These are phyloP conservation scores for Muscicapa comitata DNA, from an alignment of 2,797 vertebrate species.

Conservation along the genomic window DNA sequence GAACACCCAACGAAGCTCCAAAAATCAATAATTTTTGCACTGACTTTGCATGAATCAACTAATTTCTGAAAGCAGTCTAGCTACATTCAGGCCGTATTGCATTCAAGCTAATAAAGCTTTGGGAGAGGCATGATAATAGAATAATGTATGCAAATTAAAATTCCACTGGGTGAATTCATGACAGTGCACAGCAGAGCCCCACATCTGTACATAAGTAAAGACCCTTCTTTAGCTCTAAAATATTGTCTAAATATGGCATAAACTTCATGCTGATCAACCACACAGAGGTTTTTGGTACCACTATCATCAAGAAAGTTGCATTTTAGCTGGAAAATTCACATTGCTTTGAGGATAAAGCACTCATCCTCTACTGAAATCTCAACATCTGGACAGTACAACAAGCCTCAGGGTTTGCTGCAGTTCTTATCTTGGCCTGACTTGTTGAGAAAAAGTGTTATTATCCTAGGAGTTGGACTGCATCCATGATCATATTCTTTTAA, in stretches of 20 bases:
- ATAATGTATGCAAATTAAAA: not conserved
- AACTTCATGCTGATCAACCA: not conserved
- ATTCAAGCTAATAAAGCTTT: not conserved
- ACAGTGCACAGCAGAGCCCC: not conserved
- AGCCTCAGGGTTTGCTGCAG: not conserved
- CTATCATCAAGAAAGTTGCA: not conserved
- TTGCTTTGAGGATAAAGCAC: not conserved
- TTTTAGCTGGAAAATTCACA: not conserved
- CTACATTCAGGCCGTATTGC: not conserved
- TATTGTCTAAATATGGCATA: not conserved
- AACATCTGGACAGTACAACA: not conserved
- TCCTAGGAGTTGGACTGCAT: not conserved
- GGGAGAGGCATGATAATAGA: not conserved
- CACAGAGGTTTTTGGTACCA: not conserved
- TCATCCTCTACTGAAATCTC: not conserved
- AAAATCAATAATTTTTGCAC: not conserved
- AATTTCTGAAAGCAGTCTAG: not conserved
- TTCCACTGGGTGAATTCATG: not conserved
- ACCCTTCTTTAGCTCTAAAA: not conserved
- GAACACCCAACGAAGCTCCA: not conserved
- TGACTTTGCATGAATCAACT: not conserved
- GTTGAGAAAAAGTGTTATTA: not conserved
- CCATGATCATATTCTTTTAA: not conserved
- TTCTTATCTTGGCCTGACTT: not conserved
- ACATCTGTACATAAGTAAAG: not conserved